phyloP scores from a whole-genome alignment of 2,888 invertebrate species.

The Zaprionus bogoriensis region DNA sequence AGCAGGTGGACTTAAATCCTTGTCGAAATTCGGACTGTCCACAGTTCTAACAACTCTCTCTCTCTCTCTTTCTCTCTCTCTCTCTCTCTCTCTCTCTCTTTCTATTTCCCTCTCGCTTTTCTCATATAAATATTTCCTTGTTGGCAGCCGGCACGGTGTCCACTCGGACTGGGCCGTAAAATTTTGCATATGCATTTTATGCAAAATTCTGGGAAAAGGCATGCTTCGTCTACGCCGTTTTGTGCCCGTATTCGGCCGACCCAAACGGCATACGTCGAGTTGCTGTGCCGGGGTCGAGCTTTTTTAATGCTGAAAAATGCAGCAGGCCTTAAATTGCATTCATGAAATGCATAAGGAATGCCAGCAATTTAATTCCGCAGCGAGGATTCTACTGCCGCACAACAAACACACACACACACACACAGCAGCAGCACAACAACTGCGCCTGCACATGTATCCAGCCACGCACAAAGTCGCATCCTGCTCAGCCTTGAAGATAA shows the following conservation, averaged over 20 bases:
- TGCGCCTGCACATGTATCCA: not conserved
- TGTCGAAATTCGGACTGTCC: conserved; percentile 36
- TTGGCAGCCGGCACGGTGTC: conserved; percentile 40
- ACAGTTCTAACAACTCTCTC: conserved; percentile 33
- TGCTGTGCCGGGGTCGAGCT: not conserved
- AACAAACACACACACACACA: too few relatives aligned
- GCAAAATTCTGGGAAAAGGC: conserved; percentile 25
- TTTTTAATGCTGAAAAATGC: conserved; percentile 56
- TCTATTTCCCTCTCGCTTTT: not conserved
- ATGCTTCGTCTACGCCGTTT: not conserved
- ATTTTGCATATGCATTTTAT: conserved; percentile 57
- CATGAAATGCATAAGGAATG: conserved; percentile 60
- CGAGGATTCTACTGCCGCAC: not conserved
- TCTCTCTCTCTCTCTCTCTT: not conserved
- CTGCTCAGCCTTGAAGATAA: conserved; percentile 12
- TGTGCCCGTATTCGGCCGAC: conserved; percentile 10
- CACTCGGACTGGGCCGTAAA: conserved; percentile 28
- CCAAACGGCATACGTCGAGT: conserved; percentile 41
- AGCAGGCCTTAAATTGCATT: conserved; percentile 58
- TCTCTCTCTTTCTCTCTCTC: not conserved
- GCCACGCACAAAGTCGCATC: not conserved
- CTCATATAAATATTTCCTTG: conserved; percentile 50
- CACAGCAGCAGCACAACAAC: not conserved
- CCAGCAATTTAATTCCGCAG: conserved; percentile 12
- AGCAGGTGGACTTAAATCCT: conserved; percentile 41